Evolutionary conservation across 2,113 vertebrate genomes (phyloP), one percentile per base, ranked within the genome.

Genomic region (Phalacrocorax aristotelis): DNA sequence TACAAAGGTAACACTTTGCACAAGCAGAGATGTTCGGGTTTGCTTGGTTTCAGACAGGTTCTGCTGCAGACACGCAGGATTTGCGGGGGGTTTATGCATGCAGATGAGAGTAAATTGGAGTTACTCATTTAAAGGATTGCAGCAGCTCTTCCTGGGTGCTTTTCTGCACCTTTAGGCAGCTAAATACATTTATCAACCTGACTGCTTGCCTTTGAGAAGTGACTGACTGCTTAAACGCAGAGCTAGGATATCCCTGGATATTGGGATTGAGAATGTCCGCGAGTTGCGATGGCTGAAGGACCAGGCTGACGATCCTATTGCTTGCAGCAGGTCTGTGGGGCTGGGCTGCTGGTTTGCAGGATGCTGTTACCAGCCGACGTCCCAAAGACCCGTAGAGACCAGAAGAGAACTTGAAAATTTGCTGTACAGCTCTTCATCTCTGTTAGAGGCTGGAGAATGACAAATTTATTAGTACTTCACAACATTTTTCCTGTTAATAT

Each of bases 311-410:
- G 54, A 3, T n/a, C 34, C 30, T 3, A 0, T 9, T 4, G 2
- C 44, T 34, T 25, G 19, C 36, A 2, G 69, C 1, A 2, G 32
- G n/a, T 46, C 0, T 0, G 19, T 32, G 54, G 4, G 1, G 4
- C 34, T 7, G 19, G 27, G 26, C 44, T n/a, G 49, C 36, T 51
- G 52, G 9, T 29, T n/a, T 21, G 13, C 1, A n/a, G 70, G 66
- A 9, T 51, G 57, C 26, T 61, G 8, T 7, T 49, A 30, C 64
- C 42, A 23, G 3, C 44, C 1, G 6, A 26, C 27, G 49, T 18
- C 40, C 21, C 0, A 0, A 18, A 71, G 64, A 62, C 25, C 11
- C 0, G 0, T 23, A 54, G 71, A 44, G 16, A 44, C 40, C 8
- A 7, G 32, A n/a, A 69, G 17, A 51, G 38, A 95, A 20, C 64